Evolutionary conservation across 2,113 vertebrate genomes (phyloP).

Genomic region (Dipodomys stephensi): DNA sequence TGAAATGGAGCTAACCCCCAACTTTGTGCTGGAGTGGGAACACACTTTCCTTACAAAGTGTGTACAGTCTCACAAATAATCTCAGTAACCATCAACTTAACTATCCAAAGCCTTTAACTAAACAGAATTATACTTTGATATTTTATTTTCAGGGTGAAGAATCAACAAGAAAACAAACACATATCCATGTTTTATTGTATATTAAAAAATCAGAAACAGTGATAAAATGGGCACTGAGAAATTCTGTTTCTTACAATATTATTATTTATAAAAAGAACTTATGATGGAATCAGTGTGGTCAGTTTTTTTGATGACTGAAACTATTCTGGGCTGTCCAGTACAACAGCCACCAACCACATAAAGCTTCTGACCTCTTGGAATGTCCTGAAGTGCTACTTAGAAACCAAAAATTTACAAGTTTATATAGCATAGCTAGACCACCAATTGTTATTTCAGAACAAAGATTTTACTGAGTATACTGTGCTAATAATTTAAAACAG

Average conservation of each 20-base stretch:
- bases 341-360: background rate
- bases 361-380: background rate
- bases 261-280: background rate
- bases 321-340: background rate
- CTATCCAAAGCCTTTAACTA: background rate
- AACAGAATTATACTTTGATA: background rate
- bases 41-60: too few relatives aligned
- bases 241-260: background rate
- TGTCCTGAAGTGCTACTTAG: background rate
- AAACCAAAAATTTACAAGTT: background rate
- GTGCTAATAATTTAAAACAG: conserved; percentile 18
- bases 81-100: background rate
- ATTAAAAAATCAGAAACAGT: background rate
- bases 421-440: conserved; percentile 23
- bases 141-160: background rate
- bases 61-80: background rate
- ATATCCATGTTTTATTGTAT: background rate
- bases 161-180: conserved; percentile 1
- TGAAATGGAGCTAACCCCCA: background rate
- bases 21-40: background rate
- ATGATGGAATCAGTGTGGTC: background rate
- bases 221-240: background rate
- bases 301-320: background rate
- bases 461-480: conserved; percentile 2
- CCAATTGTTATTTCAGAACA: conserved; percentile 32